Evolutionary conservation across 2,888 invertebrate genomes (phyloP).

Genomic region (Tenthredo notha): DNA sequence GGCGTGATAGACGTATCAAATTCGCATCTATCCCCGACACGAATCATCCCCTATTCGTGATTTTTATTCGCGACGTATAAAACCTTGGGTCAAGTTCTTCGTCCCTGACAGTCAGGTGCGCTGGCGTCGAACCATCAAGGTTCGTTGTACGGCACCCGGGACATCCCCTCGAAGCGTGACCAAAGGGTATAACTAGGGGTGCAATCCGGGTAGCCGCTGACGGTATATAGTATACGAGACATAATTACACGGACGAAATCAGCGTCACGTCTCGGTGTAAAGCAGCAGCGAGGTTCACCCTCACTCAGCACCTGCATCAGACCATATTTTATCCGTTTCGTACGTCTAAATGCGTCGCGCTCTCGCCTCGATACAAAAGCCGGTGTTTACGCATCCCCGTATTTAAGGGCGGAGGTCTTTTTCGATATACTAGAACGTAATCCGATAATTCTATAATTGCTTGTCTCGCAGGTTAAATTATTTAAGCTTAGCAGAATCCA

Average conservation of each 20-base stretch:
- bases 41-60: neutral
- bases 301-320: slow-evolving; percentile 41
- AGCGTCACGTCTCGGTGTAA: slow-evolving; percentile 70
- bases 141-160: slow-evolving; percentile 36
- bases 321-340: slow-evolving; percentile 47
- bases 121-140: neutral
- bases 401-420: slow-evolving; percentile 26
- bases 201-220: slow-evolving; percentile 16
- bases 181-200: slow-evolving; percentile 61
- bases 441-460: slow-evolving; percentile 50
- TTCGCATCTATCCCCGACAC: slow-evolving; percentile 6
- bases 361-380: slow-evolving; percentile 36
- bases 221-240: slow-evolving; percentile 51
- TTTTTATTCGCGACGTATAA: neutral
- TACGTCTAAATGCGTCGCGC: neutral
- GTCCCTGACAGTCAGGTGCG: slow-evolving; percentile 53
- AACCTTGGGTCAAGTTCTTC: slow-evolving; percentile 32
- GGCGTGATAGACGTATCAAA: slow-evolving; percentile 52
- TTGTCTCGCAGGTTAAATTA: neutral
- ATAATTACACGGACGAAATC: slow-evolving; percentile 72
- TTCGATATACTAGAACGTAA: slow-evolving; percentile 16
- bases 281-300: slow-evolving; percentile 55
- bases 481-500: neutral
- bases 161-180: slow-evolving; percentile 62
- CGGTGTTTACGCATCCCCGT: slow-evolving; percentile 40